Evolutionary conservation across 2,888 invertebrate species (phyloP).

Genomic region (Orthosia incerta): DNA sequence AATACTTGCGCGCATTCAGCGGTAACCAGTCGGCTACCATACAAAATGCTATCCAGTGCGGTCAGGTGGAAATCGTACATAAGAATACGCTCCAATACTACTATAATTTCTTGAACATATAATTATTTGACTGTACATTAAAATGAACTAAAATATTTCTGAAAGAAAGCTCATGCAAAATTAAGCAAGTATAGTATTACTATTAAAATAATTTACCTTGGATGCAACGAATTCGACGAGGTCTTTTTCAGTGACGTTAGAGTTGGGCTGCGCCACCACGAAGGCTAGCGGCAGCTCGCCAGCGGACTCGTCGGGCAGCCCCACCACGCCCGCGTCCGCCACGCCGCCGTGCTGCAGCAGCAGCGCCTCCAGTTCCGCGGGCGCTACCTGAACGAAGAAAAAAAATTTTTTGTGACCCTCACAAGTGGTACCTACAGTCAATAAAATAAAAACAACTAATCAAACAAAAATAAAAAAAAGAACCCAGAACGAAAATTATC

Average conservation of each 20-base stretch:
- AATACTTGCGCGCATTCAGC: too few species aligned
- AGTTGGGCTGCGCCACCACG: slow-evolving; percentile 92
- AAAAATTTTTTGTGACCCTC: too few species aligned
- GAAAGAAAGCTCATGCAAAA: background rate
- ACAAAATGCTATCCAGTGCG: too few species aligned
- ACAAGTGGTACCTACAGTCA: too few species aligned
- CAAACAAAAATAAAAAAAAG: too few species aligned
- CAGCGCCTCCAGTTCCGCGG: slow-evolving; percentile 96
- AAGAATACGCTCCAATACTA: too few species aligned
- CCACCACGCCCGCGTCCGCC: slow-evolving; percentile 95
- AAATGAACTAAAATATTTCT: background rate
- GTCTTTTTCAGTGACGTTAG: slow-evolving; percentile 89
- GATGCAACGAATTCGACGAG: slow-evolving; percentile 90
- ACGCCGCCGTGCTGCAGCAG: slow-evolving; percentile 93
- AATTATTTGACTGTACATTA: background rate
- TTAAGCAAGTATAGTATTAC: background rate
- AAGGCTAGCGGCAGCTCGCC: slow-evolving; percentile 95
- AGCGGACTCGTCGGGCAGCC: slow-evolving; percentile 93
- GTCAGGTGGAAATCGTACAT: too few species aligned
- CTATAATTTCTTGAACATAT: background rate
- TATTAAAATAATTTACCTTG: slow-evolving; percentile 72
- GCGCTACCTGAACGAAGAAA: slow-evolving; percentile 91
- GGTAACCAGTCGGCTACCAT: too few species aligned
- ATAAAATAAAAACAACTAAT: too few species aligned
- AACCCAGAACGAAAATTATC: too few species aligned